phyloP scores from a whole-genome alignment of 2,797 vertebrate species.

The Anabas testudineus region DNA sequence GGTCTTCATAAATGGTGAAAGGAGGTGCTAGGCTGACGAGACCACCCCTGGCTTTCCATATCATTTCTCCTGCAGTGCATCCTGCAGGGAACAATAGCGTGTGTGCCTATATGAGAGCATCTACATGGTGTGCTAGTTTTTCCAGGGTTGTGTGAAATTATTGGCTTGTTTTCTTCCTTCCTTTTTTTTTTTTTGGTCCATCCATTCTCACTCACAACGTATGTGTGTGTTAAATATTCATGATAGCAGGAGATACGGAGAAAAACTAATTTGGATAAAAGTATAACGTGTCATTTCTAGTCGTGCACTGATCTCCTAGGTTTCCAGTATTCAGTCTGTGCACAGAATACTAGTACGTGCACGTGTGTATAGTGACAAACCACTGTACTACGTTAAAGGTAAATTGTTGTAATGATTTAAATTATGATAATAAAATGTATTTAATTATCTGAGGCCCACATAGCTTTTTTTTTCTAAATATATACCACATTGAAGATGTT shows the following conservation, averaged over 20 bases:
- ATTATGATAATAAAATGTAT: no score
- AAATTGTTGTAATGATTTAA: no score
- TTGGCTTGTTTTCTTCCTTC: constrained; percentile 19
- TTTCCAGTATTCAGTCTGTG: no score
- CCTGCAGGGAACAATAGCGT: constrained; percentile 45
- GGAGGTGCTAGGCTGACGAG: constrained; percentile 22
- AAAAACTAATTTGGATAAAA: no score
- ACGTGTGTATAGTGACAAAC: no score
- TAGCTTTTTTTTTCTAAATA: no score
- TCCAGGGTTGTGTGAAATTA: constrained; percentile 11
- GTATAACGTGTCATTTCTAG: no score
- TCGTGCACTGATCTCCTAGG: no score
- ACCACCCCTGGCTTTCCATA: constrained; percentile 23
- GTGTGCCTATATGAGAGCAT: constrained; percentile 2
- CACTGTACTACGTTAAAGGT: no score
- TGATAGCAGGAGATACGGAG: constrained; percentile 42
- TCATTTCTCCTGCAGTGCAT: constrained; percentile 28
- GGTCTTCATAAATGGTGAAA: constrained; percentile 23
- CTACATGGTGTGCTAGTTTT: constrained; percentile 25
- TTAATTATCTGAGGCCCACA: no score
- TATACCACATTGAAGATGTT: no score
- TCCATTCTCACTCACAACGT: constrained; percentile 58
- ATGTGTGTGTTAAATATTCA: constrained; percentile 71
- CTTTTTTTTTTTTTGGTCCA: neutral
- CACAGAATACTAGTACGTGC: no score